Conservation (phyloP, 2,888 invertebrate genomes). For the Mechanitis messenoides region DNA sequence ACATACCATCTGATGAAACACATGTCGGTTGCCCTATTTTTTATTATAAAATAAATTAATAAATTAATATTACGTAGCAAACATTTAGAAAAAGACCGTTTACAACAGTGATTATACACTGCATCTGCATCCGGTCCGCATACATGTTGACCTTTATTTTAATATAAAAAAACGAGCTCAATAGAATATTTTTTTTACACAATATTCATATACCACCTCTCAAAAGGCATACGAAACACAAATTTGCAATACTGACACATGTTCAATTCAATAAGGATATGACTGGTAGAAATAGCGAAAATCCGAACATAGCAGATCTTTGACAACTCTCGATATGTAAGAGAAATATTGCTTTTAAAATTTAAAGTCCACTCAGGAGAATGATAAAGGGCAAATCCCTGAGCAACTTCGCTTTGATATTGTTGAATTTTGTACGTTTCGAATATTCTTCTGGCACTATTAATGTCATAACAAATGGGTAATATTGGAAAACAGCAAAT, state of each 20-base stretch:
- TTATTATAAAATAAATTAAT: too few species aligned
- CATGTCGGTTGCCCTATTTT: too few species aligned
- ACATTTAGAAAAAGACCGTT: too few species aligned
- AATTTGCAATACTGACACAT: constrained; percentile 5
- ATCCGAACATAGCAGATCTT: constrained; percentile 2
- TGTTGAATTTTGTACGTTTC: background rate
- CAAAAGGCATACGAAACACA: background rate
- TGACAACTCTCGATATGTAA: background rate
- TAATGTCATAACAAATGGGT: too few species aligned
- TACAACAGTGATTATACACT: too few species aligned
- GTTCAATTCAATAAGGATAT: constrained; percentile 3
- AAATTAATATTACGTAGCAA: too few species aligned
- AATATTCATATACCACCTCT: background rate
- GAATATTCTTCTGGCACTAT: too few species aligned
- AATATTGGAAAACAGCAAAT: too few species aligned
- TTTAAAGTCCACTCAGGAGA: constrained; percentile 1
- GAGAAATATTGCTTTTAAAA: constrained; percentile 7
- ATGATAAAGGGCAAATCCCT: constrained; percentile 4
- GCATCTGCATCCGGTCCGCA: too few species aligned
- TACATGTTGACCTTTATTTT: too few species aligned
- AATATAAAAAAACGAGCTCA: background rate
- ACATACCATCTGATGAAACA: too few species aligned
- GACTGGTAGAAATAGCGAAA: constrained; percentile 2
- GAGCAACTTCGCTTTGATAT: constrained; percentile 1
- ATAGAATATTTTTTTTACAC: background rate